A percentile compares a stretch with the other conserved stretches of the same genome.
Conservation (phyloP, 1,140 invertebrate species). For the Leptonema lineaticorne region DNA sequence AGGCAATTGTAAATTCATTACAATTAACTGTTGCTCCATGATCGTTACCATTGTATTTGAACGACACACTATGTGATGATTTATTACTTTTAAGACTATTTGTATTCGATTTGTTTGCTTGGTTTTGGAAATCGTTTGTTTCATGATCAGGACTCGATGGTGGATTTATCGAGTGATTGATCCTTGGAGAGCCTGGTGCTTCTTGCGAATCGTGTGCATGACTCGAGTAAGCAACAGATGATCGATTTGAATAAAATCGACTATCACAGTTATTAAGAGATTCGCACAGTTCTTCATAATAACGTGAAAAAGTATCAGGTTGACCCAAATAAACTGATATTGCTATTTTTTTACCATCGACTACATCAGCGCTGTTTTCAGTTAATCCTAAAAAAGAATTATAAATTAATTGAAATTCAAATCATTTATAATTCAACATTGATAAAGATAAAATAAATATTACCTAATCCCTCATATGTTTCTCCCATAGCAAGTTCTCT, state of each 20-base stretch:
- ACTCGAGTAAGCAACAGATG: conserved; percentile 49
- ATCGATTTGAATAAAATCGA: conserved; percentile 55
- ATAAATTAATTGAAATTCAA: neutral
- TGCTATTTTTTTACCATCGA: conserved; percentile 82
- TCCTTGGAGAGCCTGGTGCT: conserved; percentile 55
- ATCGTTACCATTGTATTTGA: conserved; percentile 49
- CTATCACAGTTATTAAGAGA: conserved; percentile 60
- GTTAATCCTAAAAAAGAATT: conserved; percentile 51
- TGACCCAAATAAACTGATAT: conserved; percentile 82
- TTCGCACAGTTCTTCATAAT: conserved; percentile 64
- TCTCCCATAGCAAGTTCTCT: conserved; percentile 55
- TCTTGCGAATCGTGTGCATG: conserved; percentile 55
- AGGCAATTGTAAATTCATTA: conserved; percentile 78
- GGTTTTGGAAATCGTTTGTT: conserved; percentile 49
- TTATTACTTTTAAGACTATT: conserved; percentile 60
- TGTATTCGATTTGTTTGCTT: conserved; percentile 53
- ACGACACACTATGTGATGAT: conserved; percentile 58
- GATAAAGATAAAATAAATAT: neutral
- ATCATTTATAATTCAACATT: neutral
- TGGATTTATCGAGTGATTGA: conserved; percentile 45
- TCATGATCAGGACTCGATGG: conserved; percentile 55
- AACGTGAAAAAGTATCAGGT: conserved; percentile 74
- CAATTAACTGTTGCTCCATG: conserved; percentile 53
- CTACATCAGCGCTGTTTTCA: conserved; percentile 70
- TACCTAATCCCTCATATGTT: conserved; percentile 57